A percentile compares a stretch with the other conserved stretches of the same genome.
These are phyloP conservation scores for Chloroceryle inda DNA, from an alignment of 2,797 vertebrate genomes.

Conservation along the genomic window DNA sequence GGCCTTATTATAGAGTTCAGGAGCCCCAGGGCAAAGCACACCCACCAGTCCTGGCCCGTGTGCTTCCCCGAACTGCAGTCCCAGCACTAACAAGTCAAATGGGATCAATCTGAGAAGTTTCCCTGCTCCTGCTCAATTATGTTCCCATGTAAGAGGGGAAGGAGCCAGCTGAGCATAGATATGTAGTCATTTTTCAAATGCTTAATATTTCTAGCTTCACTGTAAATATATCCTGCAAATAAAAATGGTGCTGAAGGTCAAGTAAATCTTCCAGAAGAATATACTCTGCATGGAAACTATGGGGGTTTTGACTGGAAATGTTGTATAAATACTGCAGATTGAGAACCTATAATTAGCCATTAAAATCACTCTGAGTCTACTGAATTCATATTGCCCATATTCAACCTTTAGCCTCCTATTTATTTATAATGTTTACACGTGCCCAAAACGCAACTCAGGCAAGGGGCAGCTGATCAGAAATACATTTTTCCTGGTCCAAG, in stretches of 20 bases:
- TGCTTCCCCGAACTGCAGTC: not conserved
- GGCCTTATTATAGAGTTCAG: not conserved
- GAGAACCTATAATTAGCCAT: slow-evolving; percentile 55
- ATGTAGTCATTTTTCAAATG: not conserved
- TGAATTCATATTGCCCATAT: slow-evolving; percentile 40
- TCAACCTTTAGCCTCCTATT: not conserved
- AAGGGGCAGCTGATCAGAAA: not conserved
- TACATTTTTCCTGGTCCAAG: not conserved
- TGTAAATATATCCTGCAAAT: slow-evolving; percentile 58
- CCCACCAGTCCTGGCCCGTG: not conserved
- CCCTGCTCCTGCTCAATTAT: not conserved
- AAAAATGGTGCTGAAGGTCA: slow-evolving; percentile 66
- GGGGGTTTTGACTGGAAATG: slow-evolving; percentile 17
- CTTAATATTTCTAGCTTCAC: slow-evolving; percentile 19
- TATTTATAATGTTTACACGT: slow-evolving; percentile 4
- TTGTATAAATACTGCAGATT: slow-evolving; percentile 58
- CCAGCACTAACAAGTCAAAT: not conserved
- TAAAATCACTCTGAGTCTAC: slow-evolving; percentile 34
- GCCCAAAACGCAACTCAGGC: not conserved
- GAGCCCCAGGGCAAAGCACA: not conserved
- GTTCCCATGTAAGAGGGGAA: not conserved
- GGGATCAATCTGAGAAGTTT: not conserved
- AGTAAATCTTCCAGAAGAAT: slow-evolving; percentile 54
- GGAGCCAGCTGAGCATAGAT: not conserved
- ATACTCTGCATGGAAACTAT: slow-evolving; percentile 24